These are phyloP conservation scores for Caerostris darwini DNA, from an alignment of 1,140 invertebrate genomes.

Conservation along the genomic window DNA sequence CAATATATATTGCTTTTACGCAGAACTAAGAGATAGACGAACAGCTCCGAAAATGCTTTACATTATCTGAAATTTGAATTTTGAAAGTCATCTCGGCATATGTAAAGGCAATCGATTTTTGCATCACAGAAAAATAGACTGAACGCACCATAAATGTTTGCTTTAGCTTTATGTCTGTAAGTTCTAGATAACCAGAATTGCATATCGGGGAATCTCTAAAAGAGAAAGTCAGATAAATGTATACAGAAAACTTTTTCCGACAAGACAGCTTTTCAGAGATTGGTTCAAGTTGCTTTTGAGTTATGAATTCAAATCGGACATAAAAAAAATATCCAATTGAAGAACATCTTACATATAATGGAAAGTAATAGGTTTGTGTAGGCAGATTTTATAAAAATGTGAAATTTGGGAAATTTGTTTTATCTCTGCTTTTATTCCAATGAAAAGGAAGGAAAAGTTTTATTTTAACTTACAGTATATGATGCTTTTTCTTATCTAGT, in stretches of 20 bases:
- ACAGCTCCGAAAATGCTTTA: neutral
- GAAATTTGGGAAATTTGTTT: neutral
- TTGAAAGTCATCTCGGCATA: constrained; percentile 35
- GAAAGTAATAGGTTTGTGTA: neutral
- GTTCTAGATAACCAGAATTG: constrained; percentile 15
- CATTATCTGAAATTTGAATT: constrained; percentile 21
- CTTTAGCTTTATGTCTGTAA: constrained; percentile 29
- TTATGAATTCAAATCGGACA: constrained; percentile 4
- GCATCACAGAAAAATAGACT: neutral
- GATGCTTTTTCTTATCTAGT: no score
- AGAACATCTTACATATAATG: neutral
- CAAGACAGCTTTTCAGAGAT: neutral
- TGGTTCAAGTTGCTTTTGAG: neutral
- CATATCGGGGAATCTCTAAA: neutral
- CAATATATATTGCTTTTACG: neutral
- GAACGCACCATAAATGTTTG: constrained; percentile 12
- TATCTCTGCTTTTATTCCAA: neutral
- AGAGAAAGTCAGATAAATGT: constrained; percentile 6
- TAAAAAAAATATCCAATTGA: neutral
- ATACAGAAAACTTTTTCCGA: neutral
- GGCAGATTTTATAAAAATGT: neutral
- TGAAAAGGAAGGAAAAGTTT: neutral
- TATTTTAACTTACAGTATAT: neutral
- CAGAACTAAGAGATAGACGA: neutral
- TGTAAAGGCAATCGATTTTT: constrained; percentile 43